phyloP scores from a whole-genome alignment of 2,888 invertebrate species.

The Phyllotreta striolata region DNA sequence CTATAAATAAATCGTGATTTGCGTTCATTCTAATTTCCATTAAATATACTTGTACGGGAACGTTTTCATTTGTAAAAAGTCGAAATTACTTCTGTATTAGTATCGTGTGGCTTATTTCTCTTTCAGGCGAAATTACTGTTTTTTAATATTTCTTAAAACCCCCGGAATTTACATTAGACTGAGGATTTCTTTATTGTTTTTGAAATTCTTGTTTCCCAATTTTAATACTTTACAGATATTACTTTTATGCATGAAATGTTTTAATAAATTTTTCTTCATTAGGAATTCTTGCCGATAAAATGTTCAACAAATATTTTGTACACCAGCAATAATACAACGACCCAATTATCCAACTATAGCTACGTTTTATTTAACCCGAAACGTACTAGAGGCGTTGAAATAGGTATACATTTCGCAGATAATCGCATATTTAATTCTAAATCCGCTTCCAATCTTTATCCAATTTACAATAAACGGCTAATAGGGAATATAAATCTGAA shows the following conservation, averaged over 20 bases:
- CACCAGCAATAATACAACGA: no score
- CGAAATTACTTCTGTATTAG: constrained; percentile 10
- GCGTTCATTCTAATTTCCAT: no score
- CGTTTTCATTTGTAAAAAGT: neutral
- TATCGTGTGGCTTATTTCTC: constrained; percentile 20
- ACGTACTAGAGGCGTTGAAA: neutral
- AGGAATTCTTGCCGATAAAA: no score
- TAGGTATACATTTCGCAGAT: constrained; percentile 3
- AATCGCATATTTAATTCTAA: constrained; percentile 12
- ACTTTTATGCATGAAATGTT: constrained; percentile 23
- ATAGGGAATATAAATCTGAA: constrained; percentile 29
- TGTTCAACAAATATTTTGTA: no score
- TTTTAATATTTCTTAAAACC: constrained; percentile 22
- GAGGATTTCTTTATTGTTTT: constrained; percentile 18
- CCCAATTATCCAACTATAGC: no score
- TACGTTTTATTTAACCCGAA: no score
- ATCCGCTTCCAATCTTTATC: constrained; percentile 20
- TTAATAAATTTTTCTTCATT: no score
- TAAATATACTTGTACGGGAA: no score
- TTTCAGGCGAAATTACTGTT: constrained; percentile 13
- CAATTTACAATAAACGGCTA: constrained; percentile 27
- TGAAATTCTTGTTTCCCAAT: constrained; percentile 18
- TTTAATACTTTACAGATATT: constrained; percentile 20
- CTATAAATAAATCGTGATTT: no score
- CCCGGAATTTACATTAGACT: constrained; percentile 9